phyloP scores from a whole-genome alignment of 2,113 vertebrate species.

The Oxygymnocypris stewartii region DNA sequence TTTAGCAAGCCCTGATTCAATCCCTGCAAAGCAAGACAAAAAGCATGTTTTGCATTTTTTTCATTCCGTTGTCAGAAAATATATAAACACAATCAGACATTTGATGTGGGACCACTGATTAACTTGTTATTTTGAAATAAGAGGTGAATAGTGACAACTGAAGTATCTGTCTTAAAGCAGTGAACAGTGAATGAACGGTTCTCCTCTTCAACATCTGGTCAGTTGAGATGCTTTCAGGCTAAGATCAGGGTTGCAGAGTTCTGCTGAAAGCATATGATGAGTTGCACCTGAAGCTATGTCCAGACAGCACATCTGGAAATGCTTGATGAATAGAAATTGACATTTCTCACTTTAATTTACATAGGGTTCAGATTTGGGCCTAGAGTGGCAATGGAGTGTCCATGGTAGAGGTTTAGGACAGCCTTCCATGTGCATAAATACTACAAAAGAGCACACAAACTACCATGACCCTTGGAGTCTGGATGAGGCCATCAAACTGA shows the following conservation, averaged over 20 bases:
- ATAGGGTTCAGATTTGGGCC: neutral
- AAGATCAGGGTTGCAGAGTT: neutral
- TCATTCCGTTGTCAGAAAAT: slow-evolving; percentile 50
- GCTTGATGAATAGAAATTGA: neutral
- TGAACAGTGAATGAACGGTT: neutral
- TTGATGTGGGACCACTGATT: slow-evolving; percentile 19
- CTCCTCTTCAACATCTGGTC: slow-evolving; percentile 7
- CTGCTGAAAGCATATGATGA: neutral
- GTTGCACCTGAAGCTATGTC: neutral
- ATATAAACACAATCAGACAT: slow-evolving; percentile 56
- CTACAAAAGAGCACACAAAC: neutral
- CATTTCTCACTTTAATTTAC: neutral
- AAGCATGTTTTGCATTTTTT: slow-evolving; percentile 54
- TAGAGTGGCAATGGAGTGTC: neutral
- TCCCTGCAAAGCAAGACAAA: slow-evolving; percentile 54
- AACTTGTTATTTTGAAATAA: neutral
- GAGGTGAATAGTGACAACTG: neutral
- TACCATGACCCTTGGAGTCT: neutral
- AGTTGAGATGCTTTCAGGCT: neutral
- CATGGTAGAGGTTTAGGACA: neutral
- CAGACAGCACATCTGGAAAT: neutral
- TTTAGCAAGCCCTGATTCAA: slow-evolving; percentile 75
- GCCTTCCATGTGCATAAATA: neutral
- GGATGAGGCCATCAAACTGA: neutral
- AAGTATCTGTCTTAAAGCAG: neutral